Conservation (phyloP, 2,113 vertebrate genomes). For the Oryzias celebensis region DNA sequence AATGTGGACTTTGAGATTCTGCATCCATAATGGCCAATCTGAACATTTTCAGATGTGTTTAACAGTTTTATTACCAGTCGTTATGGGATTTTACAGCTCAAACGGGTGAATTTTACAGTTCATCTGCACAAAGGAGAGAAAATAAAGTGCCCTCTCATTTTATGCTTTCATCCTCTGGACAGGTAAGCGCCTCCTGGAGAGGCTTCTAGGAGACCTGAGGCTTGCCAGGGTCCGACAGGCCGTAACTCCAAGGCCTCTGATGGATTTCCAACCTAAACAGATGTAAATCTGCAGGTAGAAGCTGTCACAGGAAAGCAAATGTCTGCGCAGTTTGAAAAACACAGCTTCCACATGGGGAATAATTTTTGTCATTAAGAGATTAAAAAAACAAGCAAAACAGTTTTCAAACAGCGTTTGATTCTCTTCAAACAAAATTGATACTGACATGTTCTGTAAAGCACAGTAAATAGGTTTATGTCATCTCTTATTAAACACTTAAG, state of each 20-base stretch:
- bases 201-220: slow-evolving; percentile 55
- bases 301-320: not conserved
- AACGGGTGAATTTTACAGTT: not conserved
- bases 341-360: too few species aligned
- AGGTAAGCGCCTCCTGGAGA: slow-evolving; percentile 69
- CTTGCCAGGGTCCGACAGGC: slow-evolving; percentile 69
- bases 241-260: slow-evolving; percentile 58
- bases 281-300: slow-evolving; percentile 18
- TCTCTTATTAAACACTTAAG: slow-evolving; percentile 23
- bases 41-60: not conserved
- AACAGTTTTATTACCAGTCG: slow-evolving; percentile 10
- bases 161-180: not conserved
- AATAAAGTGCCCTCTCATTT: accelerated
- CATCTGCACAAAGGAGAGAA: not conserved
- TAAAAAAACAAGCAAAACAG: too few species aligned
- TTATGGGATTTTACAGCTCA: slow-evolving; percentile 4
- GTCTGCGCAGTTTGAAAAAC: too few species aligned
- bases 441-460: not conserved
- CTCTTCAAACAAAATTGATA: not conserved
- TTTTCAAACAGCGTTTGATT: too few species aligned
- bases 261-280: slow-evolving; percentile 64
- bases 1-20: slow-evolving; percentile 11
- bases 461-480: not conserved
- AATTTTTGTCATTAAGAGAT: too few species aligned
- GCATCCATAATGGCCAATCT: not conserved